Conservation (phyloP, 1,140 invertebrate genomes). For the Drosophila subobscura region DNA sequence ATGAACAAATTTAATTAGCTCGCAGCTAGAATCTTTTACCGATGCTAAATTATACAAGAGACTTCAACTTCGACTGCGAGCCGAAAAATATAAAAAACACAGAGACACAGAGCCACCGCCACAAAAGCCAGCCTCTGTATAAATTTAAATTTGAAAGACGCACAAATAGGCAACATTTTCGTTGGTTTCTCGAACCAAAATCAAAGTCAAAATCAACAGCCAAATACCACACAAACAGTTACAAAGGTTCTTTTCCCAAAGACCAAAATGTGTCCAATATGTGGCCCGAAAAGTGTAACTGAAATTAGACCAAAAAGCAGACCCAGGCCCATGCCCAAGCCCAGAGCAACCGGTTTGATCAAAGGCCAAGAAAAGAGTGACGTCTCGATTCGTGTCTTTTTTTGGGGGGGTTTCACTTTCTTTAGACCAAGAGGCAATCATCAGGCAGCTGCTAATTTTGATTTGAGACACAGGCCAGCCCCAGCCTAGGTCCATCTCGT, state of each 20-base stretch:
- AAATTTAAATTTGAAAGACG: constrained; percentile 36
- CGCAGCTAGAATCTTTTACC: constrained; percentile 76
- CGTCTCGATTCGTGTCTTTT: constrained; percentile 32
- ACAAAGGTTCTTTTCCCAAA: constrained; percentile 35
- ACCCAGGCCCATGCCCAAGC: too few species aligned
- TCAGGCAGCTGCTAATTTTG: constrained; percentile 65
- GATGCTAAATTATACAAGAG: constrained; percentile 73
- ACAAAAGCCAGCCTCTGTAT: constrained; percentile 25
- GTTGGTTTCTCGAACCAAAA: constrained; percentile 25
- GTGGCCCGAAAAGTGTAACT: constrained; percentile 37
- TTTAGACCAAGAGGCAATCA: constrained; percentile 63
- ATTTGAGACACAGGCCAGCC: constrained; percentile 34
- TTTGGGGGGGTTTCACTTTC: constrained; percentile 66
- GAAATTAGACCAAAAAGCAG: constrained; percentile 27
- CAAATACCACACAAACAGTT: constrained; percentile 50
- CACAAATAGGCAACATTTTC: constrained; percentile 1
- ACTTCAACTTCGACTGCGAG: constrained; percentile 4
- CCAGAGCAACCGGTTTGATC: constrained; percentile 45
- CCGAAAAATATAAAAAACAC: constrained; percentile 10
- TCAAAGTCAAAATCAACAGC: too few species aligned
- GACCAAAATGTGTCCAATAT: constrained; percentile 3
- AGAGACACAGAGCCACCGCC: constrained; percentile 17
- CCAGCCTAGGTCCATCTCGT: background rate
- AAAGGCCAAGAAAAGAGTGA: constrained; percentile 31
- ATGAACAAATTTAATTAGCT: constrained; percentile 83